phyloP scores from a whole-genome alignment of 2,113 vertebrate species.

The Pitta sordida region DNA sequence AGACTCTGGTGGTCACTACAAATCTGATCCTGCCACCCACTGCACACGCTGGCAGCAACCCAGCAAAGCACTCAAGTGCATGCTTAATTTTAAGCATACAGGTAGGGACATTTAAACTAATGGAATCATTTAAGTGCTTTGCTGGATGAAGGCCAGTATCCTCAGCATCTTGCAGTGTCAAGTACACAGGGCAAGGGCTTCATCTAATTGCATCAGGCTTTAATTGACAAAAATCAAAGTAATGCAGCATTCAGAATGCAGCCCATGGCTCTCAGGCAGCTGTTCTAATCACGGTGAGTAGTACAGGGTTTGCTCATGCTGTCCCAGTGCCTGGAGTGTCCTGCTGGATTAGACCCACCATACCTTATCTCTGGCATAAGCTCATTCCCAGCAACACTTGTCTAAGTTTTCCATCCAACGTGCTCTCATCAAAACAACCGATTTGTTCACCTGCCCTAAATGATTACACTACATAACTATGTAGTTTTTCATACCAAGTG shows the following conservation, averaged over 20 bases:
- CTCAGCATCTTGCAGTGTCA: constrained; percentile 42
- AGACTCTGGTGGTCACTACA: not conserved
- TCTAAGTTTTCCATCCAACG: not conserved
- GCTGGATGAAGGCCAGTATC: constrained; percentile 28
- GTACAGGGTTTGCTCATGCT: not conserved
- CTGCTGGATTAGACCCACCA: not conserved
- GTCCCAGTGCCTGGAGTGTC: not conserved
- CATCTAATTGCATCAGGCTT: constrained; percentile 38
- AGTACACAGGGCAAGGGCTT: not conserved
- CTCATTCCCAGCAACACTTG: not conserved
- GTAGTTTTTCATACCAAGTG: not conserved
- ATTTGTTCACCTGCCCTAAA: not conserved
- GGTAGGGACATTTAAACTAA: constrained; percentile 54
- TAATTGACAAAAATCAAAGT: constrained; percentile 50
- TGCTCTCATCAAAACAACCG: not conserved
- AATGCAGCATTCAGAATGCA: not conserved
- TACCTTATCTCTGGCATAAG: not conserved
- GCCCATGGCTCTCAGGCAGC: not conserved
- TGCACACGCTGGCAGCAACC: not conserved
- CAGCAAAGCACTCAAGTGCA: constrained; percentile 46
- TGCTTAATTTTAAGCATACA: constrained; percentile 29
- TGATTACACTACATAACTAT: not conserved
- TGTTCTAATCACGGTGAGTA: not conserved
- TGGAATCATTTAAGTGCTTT: constrained; percentile 51
- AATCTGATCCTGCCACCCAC: not conserved